A percentile compares a stretch with the other conserved stretches of the same genome.
Conservation (phyloP, 2,113 vertebrate genomes). For the Eolophus roseicapilla region DNA sequence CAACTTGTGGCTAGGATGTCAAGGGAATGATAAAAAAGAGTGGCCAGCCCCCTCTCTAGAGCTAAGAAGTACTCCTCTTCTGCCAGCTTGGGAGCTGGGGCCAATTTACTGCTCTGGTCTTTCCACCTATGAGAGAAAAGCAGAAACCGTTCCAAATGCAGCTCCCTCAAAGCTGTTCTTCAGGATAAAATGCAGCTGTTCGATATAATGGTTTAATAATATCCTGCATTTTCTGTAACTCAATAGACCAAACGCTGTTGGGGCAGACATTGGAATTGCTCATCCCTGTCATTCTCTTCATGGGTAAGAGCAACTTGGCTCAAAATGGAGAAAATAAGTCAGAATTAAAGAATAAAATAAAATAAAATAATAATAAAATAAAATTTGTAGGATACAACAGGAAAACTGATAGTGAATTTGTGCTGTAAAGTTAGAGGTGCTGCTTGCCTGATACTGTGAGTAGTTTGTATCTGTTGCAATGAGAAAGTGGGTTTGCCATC, state of each 20-base stretch:
- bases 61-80: background rate
- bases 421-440: background rate
- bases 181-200: background rate
- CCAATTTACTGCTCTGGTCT: background rate
- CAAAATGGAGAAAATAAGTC: background rate
- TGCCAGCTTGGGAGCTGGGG: background rate
- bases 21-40: background rate
- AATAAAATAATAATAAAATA: background rate
- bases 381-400: background rate
- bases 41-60: background rate
- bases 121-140: background rate
- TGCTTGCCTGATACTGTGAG: background rate
- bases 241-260: background rate
- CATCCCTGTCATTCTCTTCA: background rate
- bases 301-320: background rate
- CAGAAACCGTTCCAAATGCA: background rate
- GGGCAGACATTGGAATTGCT: background rate
- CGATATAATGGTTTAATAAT: background rate
- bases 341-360: background rate
- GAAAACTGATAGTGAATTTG: background rate
- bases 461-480: background rate
- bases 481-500: background rate
- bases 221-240: background rate
- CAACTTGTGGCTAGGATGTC: rapidly evolving
- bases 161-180: background rate